Evolutionary conservation across 2,113 vertebrate species (phyloP).

Genomic region (Strix aluco): DNA sequence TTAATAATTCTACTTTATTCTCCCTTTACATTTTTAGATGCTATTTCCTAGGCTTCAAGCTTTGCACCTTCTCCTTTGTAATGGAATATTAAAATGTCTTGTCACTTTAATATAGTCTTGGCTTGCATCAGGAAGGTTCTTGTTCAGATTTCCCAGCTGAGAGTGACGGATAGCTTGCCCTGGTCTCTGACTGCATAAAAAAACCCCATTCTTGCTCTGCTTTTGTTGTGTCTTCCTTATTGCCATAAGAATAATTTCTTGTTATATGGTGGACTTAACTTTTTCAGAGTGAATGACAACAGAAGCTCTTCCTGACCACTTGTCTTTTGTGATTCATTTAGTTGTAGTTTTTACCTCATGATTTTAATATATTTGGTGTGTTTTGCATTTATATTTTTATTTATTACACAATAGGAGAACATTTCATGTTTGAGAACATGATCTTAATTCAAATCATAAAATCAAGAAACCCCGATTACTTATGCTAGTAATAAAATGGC

Average conservation of each 20-base stretch:
- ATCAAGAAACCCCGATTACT: neutral
- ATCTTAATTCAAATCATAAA: neutral
- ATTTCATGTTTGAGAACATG: neutral
- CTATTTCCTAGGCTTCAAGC: neutral
- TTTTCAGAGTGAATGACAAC: neutral
- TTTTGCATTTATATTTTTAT: neutral
- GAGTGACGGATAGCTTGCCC: neutral
- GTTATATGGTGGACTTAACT: neutral
- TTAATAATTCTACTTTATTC: neutral
- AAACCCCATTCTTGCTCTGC: neutral
- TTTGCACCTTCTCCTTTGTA: neutral
- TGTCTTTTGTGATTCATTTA: neutral
- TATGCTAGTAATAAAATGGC: neutral
- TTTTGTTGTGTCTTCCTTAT: neutral
- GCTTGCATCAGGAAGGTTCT: neutral
- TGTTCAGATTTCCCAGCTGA: neutral
- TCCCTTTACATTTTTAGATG: neutral
- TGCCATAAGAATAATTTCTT: neutral
- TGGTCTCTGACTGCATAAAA: neutral
- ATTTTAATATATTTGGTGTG: neutral
- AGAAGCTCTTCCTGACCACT: neutral
- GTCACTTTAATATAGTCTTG: neutral
- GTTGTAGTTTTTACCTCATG: neutral
- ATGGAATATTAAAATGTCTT: neutral
- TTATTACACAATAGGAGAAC: neutral